A percentile compares a stretch with the other conserved stretches of the same genome.
Evolutionary conservation across 2,888 invertebrate species (phyloP).

Genomic region (Merodon equestris): DNA sequence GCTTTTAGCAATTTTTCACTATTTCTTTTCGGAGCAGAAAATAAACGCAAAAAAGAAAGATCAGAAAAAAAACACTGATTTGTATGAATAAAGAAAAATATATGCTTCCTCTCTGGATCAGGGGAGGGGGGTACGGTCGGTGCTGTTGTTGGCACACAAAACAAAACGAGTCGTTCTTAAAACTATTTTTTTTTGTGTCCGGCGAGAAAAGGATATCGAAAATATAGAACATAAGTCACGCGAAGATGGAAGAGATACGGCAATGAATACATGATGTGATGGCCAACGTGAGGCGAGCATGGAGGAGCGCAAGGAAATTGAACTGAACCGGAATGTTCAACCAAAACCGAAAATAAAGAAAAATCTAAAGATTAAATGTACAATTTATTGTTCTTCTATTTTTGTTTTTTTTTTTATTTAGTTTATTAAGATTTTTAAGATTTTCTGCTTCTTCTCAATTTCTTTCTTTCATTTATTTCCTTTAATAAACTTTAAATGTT

Average conservation of each 20-base stretch:
- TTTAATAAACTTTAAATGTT: constrained; percentile 58
- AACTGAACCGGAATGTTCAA: constrained; percentile 1
- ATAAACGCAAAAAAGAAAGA: too few relatives aligned
- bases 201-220: constrained; percentile 2
- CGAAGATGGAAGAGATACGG: too few relatives aligned
- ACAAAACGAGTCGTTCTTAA: neutral
- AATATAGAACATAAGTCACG: constrained; percentile 7
- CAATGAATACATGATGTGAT: too few relatives aligned
- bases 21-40: neutral
- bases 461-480: constrained; percentile 36
- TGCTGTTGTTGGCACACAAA: constrained; percentile 2
- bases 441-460: too few relatives aligned
- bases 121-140: too few relatives aligned
- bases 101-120: constrained; percentile 10
- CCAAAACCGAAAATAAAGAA: constrained; percentile 12
- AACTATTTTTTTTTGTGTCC: too few relatives aligned
- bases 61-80: neutral
- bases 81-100: neutral
- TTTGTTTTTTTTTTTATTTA: constrained; percentile 41
- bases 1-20: constrained; percentile 13
- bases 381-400: constrained; percentile 54
- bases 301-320: neutral
- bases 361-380: constrained; percentile 42
- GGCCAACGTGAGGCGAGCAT: too few relatives aligned
- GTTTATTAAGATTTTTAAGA: too few relatives aligned